Evolutionary conservation across 1,140 invertebrate species (phyloP), one percentile per base, ranked within the genome.

Genomic region (Rhysida immarginata): DNA sequence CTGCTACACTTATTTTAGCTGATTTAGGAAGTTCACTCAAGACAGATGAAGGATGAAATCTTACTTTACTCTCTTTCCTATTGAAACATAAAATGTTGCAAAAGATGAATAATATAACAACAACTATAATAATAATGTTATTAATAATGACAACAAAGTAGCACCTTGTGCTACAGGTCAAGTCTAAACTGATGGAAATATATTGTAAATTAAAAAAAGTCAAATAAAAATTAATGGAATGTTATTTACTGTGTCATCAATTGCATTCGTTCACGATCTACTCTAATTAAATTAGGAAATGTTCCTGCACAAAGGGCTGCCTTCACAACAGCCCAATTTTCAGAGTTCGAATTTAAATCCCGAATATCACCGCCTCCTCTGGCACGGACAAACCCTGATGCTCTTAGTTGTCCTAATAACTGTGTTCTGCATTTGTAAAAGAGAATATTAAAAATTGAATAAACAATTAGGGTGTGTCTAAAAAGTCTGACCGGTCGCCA

Each of bases 311-410:
- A 80, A 2, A 97, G 66, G 2, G 87, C 86, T 1, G 88, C 91
- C 70, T 96, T 96, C 0, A 96, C 83, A 14, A 94, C 78, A 16
- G 85, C 80, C 90, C 91, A 96, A 69, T 86, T 88, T 62, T 86
- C 82, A 1, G 90, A 88, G 71, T 93, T 87, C 0, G 74, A 68
- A 72, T 96, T 96, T 2, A 87, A 72, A 60, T 82, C 81, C 60
- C 81, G 72, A 25, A 90, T 83, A 64, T 86, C 83, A 1, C 84
- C 78, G 2, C 79, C 74, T 1, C 84, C 85, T 61, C 81, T 73
- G 0, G 81, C 77, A 55, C 83, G 79, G 0, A 97, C 81, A 63
- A 96, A 85, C 3, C 87, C 83, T 0, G 84, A 78, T 0, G 87
- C 84, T 58, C 88, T 75, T n/a, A 96, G 68, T 61, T 94, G 87